Conservation (phyloP, 2,888 invertebrate genomes). For the Cactoblastis cactorum region DNA sequence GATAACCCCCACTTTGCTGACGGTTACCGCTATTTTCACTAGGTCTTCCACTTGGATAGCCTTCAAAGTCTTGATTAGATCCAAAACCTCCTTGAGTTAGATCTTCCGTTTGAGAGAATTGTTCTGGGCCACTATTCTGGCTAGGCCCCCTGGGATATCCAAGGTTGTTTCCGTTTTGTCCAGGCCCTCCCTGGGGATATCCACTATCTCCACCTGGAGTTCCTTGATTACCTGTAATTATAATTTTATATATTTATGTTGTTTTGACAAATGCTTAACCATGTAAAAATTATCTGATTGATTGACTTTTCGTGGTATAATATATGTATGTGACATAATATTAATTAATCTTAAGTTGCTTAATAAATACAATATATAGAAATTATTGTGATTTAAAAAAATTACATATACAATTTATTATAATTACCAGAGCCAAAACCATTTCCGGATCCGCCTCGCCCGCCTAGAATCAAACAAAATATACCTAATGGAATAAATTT, state of each 20-base stretch:
- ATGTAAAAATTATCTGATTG: too few species aligned
- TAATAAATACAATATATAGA: too few species aligned
- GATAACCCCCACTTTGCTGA: conserved; percentile 22
- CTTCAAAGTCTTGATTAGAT: conserved; percentile 21
- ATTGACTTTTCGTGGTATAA: too few species aligned
- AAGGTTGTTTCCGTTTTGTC: conserved; percentile 21
- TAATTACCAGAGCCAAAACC: conserved; percentile 49
- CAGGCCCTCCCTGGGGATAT: conserved; percentile 32
- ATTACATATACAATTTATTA: too few species aligned
- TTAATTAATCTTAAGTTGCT: too few species aligned
- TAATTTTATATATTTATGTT: background rate
- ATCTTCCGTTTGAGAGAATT: conserved; percentile 23
- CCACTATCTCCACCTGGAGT: conserved; percentile 39
- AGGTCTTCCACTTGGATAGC: conserved; percentile 36
- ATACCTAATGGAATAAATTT: too few species aligned
- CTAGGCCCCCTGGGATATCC: conserved; percentile 15
- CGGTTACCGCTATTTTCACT: conserved; percentile 29
- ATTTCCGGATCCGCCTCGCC: conserved; percentile 33
- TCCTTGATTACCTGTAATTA: conserved; percentile 23
- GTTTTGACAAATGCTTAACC: too few species aligned
- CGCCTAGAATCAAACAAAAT: conserved; percentile 28
- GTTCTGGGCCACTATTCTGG: conserved; percentile 16
- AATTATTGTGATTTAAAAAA: too few species aligned
- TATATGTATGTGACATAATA: too few species aligned
- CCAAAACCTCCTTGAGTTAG: conserved; percentile 29